Base-by-base conservation (phyloP, 2,797 vertebrate species). In the Adrianichthys oophorus region DNA sequence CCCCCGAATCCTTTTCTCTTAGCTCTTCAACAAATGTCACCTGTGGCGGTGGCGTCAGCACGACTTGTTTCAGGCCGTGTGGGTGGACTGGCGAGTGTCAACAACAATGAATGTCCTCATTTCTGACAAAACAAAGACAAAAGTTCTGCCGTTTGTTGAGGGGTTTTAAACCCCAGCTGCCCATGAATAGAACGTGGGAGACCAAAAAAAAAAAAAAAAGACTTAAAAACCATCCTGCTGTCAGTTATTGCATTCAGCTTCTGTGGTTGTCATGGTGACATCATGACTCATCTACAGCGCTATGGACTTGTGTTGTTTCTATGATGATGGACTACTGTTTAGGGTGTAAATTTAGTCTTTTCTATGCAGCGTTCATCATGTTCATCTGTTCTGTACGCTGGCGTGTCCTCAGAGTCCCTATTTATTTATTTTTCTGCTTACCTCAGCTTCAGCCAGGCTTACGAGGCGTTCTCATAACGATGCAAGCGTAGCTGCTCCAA, bases 331-430 rank as follows among this genome's bases (percentile, higher is more conserved):
- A 66, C 46, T 70, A 68, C 46, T 56, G 59, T 76, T 53, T 68
- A 76, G 68, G 56, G 56, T 75, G 76, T 82, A 77, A 61, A 80
- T 74, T 61, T 29, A 59, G 60, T 68, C 61, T 82, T 72, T 57
- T 82, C 84, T 88, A 84, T 85, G 83, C 86, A 85, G 78, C 56
- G 74, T 69, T 80, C 55, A 17, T 70, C 21, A 6, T 66, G 65
- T 47, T 55, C 44, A 44, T 55, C 59, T 48, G 45, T 63, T 47
- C 24, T 1, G 43, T 62, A 51, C 24, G 56, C 59, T 52, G 4
- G 50, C 52, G 29, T 48, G 47, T 77, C 69, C 49, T 54, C 21
- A 2, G 12, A 26, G 44, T 59, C 57, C 17, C 10, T 1, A 15
- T 76, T 78, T 47, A 51, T 45, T 68, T 64, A 65, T 14, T 41